Evolutionary conservation across 2,113 vertebrate genomes (phyloP), one percentile per base, ranked within the genome.

Genomic region (Xenopus laevis): DNA sequence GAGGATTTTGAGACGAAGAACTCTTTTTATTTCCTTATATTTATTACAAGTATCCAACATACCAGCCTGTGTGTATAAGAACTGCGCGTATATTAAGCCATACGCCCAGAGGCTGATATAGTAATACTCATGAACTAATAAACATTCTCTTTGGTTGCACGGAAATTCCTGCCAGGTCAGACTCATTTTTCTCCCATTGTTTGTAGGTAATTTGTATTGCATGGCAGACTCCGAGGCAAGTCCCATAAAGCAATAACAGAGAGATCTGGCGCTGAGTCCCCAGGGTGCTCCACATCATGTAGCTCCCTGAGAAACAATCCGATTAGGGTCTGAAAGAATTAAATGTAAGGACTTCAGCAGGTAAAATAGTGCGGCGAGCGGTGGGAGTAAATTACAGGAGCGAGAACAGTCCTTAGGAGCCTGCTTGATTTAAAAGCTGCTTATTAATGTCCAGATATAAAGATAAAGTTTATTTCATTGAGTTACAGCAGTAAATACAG

Each of bases 221-320:
- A 59, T 71, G 71, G 62, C 83, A 72, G 71, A 69, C 44, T 66
- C 81, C 71, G 79, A 82, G 85, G 79, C 81, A 85, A 81, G 59
- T 77, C 64, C 73, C 65, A 80, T 81, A 81, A 84, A 81, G 78
- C 65, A 81, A 79, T 78, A 44, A 58, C 20, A 74, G 45, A 78
- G 63, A 79, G 57, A 46, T 59, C 50, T 58, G 27, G 44, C 67
- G 68, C 72, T 70, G 74, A 71, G 80, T 69, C 69, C 77, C 74
- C 65, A 58, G 23, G 79, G 61, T 7, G 68, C 2, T 79, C 46
- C 52, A 64, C 46, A 62, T 75, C 75, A 79, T 30, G 60, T n/a
- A 66, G 40, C 57, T 57, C 76, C 46, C 62, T 60, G 53, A 81
- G 74, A 80, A 82, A 84, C 79, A 44, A 60, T 60, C 44, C 47